These are phyloP conservation scores for Chitala chitala DNA, from an alignment of 2,113 vertebrate species.

Conservation along the genomic window DNA sequence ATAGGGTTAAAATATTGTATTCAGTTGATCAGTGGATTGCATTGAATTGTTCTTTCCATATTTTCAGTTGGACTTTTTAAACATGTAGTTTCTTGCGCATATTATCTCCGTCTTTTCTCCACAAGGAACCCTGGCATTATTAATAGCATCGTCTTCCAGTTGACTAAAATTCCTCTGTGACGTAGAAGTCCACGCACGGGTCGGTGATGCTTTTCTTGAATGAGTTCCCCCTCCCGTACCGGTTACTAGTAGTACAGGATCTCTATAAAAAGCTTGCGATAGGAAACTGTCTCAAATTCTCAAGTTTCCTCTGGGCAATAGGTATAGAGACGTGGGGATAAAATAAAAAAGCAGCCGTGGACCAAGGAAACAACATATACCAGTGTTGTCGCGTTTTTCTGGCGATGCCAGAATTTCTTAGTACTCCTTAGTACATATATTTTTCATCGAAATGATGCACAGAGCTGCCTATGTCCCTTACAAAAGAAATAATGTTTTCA, in stretches of 20 bases:
- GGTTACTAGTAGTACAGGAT: conserved; percentile 74
- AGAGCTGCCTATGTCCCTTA: not conserved
- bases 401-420: not conserved
- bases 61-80: not conserved
- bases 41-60: conserved; percentile 45
- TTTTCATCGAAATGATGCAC: not conserved
- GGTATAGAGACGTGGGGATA: conserved; percentile 35
- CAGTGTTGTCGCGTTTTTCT: conserved; percentile 5
- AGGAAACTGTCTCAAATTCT: conserved; percentile 60
- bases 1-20: too few species aligned
- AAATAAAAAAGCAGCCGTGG: not conserved
- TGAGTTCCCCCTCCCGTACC: conserved; percentile 68
- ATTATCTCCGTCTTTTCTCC: conserved; percentile 42
- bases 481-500: not conserved
- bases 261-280: conserved; percentile 78
- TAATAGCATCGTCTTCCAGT: conserved; percentile 69
- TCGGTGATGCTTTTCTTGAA: conserved; percentile 89
- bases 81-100: conserved; percentile 20
- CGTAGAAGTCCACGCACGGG: conserved; percentile 79
- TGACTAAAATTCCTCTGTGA: conserved; percentile 78
- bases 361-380: not conserved
- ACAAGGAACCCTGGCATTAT: conserved; percentile 66
- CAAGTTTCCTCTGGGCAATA: conserved; percentile 55
- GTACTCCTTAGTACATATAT: not conserved
- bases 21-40: not conserved